Percentiles rank a stretch among this genome's conserved stretches.
These are phyloP conservation scores for Apeltes quadracus DNA, from an alignment of 2,113 vertebrate species.

Conservation along the genomic window DNA sequence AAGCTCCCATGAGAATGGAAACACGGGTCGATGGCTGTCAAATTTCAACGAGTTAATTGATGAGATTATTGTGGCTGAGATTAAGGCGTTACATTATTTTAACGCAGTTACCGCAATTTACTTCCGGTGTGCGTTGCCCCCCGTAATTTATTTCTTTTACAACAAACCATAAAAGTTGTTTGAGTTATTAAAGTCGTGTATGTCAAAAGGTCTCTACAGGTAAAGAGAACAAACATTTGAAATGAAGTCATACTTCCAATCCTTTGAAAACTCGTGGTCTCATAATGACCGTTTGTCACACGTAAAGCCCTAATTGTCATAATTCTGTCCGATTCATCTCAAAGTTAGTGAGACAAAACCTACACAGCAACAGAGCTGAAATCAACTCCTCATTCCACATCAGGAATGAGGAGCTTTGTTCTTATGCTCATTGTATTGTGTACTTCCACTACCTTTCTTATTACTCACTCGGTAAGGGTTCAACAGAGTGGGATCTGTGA, in stretches of 20 bases:
- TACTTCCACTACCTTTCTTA: constrained; percentile 8
- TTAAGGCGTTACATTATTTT: too few species aligned
- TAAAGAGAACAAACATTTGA: neutral
- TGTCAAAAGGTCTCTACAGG: neutral
- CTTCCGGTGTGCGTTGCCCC: too few species aligned
- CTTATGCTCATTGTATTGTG: neutral
- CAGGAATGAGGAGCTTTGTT: neutral
- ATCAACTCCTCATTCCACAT: neutral
- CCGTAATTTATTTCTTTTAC: too few species aligned
- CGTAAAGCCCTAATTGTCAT: neutral
- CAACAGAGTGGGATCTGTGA: constrained; percentile 49
- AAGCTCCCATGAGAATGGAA: neutral
- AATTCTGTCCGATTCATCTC: neutral
- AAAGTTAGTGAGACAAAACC: neutral
- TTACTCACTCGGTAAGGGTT: constrained; percentile 16
- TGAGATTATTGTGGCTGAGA: too few species aligned
- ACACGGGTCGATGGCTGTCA: too few species aligned
- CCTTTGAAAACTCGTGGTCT: neutral
- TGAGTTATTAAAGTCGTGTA: neutral
- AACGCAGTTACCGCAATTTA: too few species aligned
- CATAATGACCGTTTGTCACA: neutral
- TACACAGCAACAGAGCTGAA: neutral
- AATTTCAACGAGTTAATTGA: too few species aligned
- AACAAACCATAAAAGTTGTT: too few species aligned
- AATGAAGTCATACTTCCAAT: constrained; percentile 5